These are phyloP conservation scores for Suillia variegata DNA, from an alignment of 2,888 invertebrate genomes.

Conservation along the genomic window DNA sequence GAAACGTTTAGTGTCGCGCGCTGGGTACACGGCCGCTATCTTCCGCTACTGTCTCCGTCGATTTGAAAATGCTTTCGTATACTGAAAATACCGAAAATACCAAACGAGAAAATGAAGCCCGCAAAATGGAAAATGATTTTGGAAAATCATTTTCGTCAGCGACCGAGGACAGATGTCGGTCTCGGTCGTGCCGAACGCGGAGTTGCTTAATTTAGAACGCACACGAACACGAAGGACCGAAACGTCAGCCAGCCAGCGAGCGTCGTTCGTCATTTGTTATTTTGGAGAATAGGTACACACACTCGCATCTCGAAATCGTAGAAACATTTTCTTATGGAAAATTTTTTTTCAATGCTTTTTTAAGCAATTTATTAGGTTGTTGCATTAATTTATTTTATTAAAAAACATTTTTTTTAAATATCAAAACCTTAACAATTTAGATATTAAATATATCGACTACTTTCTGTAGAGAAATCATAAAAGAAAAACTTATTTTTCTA, in stretches of 20 bases:
- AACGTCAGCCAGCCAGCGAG: not conserved
- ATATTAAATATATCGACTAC: no score
- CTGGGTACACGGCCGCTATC: no score
- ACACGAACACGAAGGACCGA: not conserved
- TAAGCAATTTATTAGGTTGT: no score
- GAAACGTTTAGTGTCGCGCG: no score
- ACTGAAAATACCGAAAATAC: not conserved
- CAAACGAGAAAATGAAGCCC: not conserved
- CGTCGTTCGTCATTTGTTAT: not conserved
- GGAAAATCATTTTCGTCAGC: conserved; percentile 13
- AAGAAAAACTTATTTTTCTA: no score
- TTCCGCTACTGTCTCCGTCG: no score
- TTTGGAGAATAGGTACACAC: not conserved
- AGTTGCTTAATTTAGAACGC: not conserved
- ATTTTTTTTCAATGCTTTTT: no score
- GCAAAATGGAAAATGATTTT: conserved; percentile 1
- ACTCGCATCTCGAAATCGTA: not conserved
- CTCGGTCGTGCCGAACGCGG: not conserved
- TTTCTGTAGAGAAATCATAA: no score
- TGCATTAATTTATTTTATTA: no score
- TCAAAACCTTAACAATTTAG: no score
- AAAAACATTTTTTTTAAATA: no score
- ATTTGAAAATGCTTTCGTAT: not conserved
- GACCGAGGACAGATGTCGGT: not conserved
- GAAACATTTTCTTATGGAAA: not conserved